Conservation (phyloP, 2,113 vertebrate genomes). For the Phrynosoma platyrhinos region DNA sequence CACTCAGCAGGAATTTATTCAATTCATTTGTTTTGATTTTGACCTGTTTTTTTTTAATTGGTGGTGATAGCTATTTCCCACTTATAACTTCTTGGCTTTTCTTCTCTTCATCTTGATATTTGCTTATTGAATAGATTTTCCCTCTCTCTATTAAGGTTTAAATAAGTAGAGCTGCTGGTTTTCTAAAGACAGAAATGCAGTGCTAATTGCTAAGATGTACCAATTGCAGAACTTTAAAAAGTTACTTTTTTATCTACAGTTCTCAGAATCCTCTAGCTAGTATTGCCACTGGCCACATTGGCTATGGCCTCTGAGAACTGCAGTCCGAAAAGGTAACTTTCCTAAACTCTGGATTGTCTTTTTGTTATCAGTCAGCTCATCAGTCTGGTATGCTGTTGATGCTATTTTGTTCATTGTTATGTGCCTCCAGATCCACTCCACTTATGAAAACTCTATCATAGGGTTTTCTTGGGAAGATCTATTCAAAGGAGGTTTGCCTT, state of each 20-base stretch:
- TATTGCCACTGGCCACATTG: too few species aligned
- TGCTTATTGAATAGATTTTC: neutral
- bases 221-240: neutral
- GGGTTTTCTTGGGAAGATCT: neutral
- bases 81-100: neutral
- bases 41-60: neutral
- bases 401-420: neutral
- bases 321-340: too few species aligned
- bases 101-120: neutral
- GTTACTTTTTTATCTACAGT: neutral
- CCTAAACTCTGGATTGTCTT: too few species aligned
- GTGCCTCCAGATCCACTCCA: neutral
- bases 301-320: too few species aligned
- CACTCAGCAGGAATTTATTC: too few species aligned
- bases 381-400: too few species aligned
- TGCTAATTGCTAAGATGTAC: neutral
- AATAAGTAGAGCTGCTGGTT: neutral
- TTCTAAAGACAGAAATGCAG: neutral
- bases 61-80: neutral
- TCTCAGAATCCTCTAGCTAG: too few species aligned
- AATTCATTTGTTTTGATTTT: neutral
- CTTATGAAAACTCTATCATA: neutral
- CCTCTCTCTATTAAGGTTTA: neutral
- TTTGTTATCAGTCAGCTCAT: too few species aligned
- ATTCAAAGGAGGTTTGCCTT: too few species aligned